A percentile compares a stretch with the other conserved stretches of the same genome.
Evolutionary conservation across 1,140 invertebrate species (phyloP).

Genomic region (Cherax quadricarinatus): DNA sequence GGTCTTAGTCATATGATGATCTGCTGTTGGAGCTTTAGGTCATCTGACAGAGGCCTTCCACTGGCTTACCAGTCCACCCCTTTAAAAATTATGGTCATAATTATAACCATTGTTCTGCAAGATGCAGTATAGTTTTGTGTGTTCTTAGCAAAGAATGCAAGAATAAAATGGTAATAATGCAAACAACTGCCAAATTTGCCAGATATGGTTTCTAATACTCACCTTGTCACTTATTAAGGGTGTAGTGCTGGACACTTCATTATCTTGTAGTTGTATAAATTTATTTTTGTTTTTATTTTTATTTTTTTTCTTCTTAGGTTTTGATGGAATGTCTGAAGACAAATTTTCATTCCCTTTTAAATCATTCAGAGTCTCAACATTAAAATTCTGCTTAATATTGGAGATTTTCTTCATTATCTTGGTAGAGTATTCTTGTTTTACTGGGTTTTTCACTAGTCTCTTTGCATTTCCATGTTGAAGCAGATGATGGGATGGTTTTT

Average conservation of each 20-base stretch:
- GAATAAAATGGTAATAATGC: too few relatives aligned
- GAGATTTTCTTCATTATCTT: conserved; percentile 1
- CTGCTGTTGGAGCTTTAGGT: too few relatives aligned
- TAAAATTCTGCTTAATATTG: neutral
- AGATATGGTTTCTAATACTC: too few relatives aligned
- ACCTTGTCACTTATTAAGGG: neutral
- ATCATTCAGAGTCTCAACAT: neutral
- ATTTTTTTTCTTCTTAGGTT: neutral
- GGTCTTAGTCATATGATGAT: too few relatives aligned
- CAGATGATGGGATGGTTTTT: neutral
- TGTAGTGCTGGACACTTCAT: neutral
- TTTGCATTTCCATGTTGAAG: neutral
- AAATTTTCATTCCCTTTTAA: neutral
- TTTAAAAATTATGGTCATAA: too few relatives aligned
- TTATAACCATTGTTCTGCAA: neutral
- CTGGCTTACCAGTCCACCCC: too few relatives aligned
- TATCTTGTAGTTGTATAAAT: neutral
- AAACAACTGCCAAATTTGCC: too few relatives aligned
- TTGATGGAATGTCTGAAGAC: neutral
- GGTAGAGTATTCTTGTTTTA: neutral
- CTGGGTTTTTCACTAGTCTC: neutral
- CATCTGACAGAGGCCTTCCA: too few relatives aligned
- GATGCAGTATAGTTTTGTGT: neutral
- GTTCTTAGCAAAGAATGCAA: too few relatives aligned
- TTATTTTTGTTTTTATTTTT: neutral